A percentile compares a stretch with the other conserved stretches of the same genome.
phyloP scores from a whole-genome alignment of 2,113 vertebrate species.

The Canis aureus region DNA sequence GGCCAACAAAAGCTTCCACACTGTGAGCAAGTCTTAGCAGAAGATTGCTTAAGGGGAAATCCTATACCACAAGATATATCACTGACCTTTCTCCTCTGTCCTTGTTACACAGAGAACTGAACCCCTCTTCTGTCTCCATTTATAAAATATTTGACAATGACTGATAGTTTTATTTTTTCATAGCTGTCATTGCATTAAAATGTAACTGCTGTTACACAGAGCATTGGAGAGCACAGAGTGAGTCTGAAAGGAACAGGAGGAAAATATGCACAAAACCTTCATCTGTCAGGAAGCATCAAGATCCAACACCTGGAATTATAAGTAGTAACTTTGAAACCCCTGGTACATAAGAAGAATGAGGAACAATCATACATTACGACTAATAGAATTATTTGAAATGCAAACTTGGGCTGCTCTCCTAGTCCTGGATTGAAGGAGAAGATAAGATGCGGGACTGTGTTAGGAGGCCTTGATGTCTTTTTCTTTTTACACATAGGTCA shows the following conservation, averaged over 20 bases:
- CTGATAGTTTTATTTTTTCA: slow-evolving; percentile 81
- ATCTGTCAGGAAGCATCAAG: neutral
- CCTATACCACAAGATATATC: slow-evolving; percentile 77
- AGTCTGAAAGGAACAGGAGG: neutral
- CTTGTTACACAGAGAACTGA: slow-evolving; percentile 77
- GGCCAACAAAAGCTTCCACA: slow-evolving; percentile 76
- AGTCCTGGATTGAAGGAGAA: neutral
- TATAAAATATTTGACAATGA: slow-evolving; percentile 75
- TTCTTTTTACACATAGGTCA: neutral
- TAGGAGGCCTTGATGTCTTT: neutral
- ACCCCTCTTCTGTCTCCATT: slow-evolving; percentile 77
- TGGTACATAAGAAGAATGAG: neutral
- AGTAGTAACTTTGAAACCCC: slow-evolving; percentile 8
- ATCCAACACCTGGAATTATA: neutral
- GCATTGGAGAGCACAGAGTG: neutral
- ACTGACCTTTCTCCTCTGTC: slow-evolving; percentile 76
- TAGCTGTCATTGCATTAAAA: slow-evolving; percentile 71
- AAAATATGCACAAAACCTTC: slow-evolving; percentile 22
- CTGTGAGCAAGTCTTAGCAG: slow-evolving; percentile 75
- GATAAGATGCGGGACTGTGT: neutral
- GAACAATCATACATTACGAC: neutral
- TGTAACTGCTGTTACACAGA: neutral
- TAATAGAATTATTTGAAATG: slow-evolving; percentile 23
- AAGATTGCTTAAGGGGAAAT: slow-evolving; percentile 85
- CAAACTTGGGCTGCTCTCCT: neutral